These are phyloP conservation scores for Pecten maximus DNA, from an alignment of 2,888 invertebrate species.

Conservation along the genomic window DNA sequence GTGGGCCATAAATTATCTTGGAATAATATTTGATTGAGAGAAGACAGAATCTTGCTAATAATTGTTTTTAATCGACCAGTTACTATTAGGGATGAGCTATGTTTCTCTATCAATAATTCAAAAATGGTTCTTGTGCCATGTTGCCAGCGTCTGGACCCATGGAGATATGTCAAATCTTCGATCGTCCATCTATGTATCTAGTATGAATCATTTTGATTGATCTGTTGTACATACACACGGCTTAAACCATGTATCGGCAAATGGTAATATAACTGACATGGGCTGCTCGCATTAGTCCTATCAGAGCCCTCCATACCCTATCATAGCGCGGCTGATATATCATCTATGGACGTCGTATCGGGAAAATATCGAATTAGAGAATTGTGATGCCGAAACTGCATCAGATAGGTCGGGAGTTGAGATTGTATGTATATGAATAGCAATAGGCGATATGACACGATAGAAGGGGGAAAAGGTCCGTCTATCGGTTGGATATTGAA, in stretches of 20 bases:
- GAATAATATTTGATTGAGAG: conserved; percentile 29
- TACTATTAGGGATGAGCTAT: background rate
- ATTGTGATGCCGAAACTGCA: background rate
- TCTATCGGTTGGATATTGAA: background rate
- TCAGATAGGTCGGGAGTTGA: background rate
- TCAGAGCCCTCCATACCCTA: background rate
- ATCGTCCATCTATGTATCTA: conserved; percentile 30
- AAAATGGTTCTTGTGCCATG: conserved; percentile 9
- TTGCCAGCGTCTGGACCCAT: background rate
- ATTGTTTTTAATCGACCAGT: conserved; percentile 28
- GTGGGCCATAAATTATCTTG: conserved; percentile 1
- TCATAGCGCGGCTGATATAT: background rate
- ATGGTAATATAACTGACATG: conserved; percentile 20
- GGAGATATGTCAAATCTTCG: conserved; percentile 10
- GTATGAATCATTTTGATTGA: conserved; percentile 3
- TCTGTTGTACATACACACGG: conserved; percentile 7
- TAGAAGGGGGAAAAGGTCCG: background rate
- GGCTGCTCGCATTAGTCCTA: background rate
- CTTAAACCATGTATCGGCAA: background rate
- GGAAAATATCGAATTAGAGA: background rate
- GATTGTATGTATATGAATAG: background rate
- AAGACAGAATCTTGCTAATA: conserved; percentile 25
- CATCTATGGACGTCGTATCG: background rate
- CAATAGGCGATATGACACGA: background rate
- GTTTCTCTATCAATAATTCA: conserved; percentile 27